Evolutionary conservation across 2,797 vertebrate genomes (phyloP).

Genomic region (Lutjanus argentimaculatus): DNA sequence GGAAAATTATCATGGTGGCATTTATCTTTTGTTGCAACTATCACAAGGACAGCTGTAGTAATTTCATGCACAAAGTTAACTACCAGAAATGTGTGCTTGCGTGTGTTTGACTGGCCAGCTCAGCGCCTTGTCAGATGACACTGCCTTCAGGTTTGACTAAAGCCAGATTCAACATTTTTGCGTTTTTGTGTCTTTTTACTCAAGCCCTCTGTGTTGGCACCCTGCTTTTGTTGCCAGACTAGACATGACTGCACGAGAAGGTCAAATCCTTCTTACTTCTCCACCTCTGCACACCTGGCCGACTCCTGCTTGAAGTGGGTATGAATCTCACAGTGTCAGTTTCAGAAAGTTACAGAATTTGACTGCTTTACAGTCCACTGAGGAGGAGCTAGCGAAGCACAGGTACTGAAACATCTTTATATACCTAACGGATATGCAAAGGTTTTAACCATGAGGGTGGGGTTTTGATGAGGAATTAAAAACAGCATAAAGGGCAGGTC

Average conservation of each 20-base stretch:
- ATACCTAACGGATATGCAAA: background rate
- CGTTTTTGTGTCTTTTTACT: too few species aligned
- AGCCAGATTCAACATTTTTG: background rate
- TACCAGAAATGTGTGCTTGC: background rate
- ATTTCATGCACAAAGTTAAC: background rate
- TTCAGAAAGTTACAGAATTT: background rate
- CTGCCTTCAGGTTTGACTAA: background rate
- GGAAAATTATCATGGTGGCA: background rate
- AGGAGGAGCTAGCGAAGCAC: background rate
- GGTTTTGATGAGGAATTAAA: too few species aligned
- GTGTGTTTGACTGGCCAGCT: background rate
- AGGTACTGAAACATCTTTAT: background rate
- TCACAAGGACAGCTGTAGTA: background rate
- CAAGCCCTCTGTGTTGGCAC: background rate
- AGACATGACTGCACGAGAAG: background rate
- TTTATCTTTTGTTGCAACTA: background rate
- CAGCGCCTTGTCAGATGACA: too few species aligned
- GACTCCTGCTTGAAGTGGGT: background rate
- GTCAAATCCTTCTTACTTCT: background rate
- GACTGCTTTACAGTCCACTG: slow-evolving; percentile 7
- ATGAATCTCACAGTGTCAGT: background rate
- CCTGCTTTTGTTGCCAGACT: too few species aligned
- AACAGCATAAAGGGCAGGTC: too few species aligned
- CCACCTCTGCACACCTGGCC: too few species aligned
- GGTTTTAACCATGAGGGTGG: too few species aligned